phyloP scores from a whole-genome alignment of 2,113 vertebrate species.

The Balaenoptera acutorostrata region DNA sequence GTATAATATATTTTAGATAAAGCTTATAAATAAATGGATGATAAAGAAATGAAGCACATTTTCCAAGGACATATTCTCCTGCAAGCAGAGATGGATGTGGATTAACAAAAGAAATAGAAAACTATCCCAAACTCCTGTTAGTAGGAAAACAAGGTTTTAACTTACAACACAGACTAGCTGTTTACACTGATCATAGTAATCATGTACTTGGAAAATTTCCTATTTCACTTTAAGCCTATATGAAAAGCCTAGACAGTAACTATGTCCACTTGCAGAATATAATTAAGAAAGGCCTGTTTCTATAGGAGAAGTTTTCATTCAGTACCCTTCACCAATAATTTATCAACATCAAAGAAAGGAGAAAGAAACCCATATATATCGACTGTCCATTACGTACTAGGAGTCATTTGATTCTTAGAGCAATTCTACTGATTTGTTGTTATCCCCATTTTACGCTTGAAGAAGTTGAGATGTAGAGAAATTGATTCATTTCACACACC shows the following conservation, averaged over 20 bases:
- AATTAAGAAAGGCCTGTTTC: background rate
- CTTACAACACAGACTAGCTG: background rate
- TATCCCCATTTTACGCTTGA: background rate
- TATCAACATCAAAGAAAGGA: background rate
- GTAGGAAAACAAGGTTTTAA: background rate
- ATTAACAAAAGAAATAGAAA: conserved; percentile 6
- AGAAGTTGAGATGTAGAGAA: background rate
- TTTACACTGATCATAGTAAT: background rate
- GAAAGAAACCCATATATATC: background rate
- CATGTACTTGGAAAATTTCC: background rate
- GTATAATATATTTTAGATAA: background rate
- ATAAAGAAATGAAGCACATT: conserved; percentile 8
- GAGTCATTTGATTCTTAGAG: background rate
- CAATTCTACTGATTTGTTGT: background rate
- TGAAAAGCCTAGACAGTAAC: background rate
- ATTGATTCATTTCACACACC: background rate
- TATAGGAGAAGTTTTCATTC: background rate
- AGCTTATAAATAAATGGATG: background rate
- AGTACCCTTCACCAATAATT: background rate
- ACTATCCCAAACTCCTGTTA: background rate
- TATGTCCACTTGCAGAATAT: background rate
- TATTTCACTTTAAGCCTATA: background rate
- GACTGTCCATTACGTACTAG: background rate
- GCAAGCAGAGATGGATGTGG: background rate
- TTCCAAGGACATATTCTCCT: background rate